Base-by-base conservation (phyloP, 2,113 vertebrate species). In the Menidia beryllina region DNA sequence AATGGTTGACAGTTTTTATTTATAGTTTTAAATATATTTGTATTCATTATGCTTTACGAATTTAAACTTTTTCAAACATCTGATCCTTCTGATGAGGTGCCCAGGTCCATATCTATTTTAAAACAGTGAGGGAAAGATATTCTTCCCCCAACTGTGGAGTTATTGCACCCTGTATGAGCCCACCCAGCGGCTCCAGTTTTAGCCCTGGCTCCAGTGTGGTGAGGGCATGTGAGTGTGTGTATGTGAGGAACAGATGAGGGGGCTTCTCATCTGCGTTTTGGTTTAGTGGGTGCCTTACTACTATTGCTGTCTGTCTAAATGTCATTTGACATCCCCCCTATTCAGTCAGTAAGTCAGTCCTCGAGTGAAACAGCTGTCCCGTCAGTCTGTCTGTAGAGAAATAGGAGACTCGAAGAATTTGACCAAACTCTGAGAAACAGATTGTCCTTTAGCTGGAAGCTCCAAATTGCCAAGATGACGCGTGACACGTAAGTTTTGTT, bases 401-500 rank as follows among this genome's bases (percentile, higher is more conserved):
- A 82, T 82, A 69, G 47, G 43, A 85, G 48, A 66, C 53, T 60
- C 39, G 5, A 55, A 61, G 39, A 79, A 61, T 39, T 4, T 0
- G 47, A 75, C 5, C 43, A 24, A 67, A 53, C 47, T 5, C 58
- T 39, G 58, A 50, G 24, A 19, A 6, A 11, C 30, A 43, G 14
- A 36, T 26, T 74, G 59, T 73, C 45, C 69, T 53, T 39, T 7
- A 23, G 83, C 72, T 38, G 56, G 54, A 82, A 72, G 70, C 71
- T 59, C 69, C 24, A 51, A 76, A 84, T 72, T 45, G 38, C 71
- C 74, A 73, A 59, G 84, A 91, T 91, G 90, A 91, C 90, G 58
- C 76, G 82, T 36, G 90, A 86, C 81, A 88, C 75, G 88, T 90
- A 84, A 91, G 89, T 91, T 54, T 74, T 19, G 11, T 13, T 13